These are phyloP conservation scores for Dermolepida albohirtum DNA, from an alignment of 2,888 invertebrate species.

Conservation along the genomic window DNA sequence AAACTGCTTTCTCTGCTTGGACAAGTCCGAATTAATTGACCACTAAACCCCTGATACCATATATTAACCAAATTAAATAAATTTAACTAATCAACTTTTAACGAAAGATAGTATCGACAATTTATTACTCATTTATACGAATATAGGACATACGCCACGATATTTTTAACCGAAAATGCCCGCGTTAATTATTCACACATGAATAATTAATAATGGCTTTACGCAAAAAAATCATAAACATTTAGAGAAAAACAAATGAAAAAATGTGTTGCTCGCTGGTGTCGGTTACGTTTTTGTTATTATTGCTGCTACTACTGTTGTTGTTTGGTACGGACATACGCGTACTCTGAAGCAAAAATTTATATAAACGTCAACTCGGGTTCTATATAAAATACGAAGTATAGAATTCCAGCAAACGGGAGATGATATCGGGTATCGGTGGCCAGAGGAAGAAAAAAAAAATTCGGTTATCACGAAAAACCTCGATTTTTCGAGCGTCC, in stretches of 20 bases:
- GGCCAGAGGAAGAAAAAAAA: conserved; percentile 13
- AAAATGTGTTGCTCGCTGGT: conserved; percentile 22
- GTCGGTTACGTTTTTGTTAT: neutral
- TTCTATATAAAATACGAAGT: too few relatives aligned
- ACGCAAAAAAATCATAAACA: conserved; percentile 21
- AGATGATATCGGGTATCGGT: conserved; percentile 7
- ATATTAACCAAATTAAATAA: too few relatives aligned
- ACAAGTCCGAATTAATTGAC: too few relatives aligned
- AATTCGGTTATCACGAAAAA: conserved; percentile 22
- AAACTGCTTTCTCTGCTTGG: too few relatives aligned
- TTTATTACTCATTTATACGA: too few relatives aligned
- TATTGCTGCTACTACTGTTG: too few relatives aligned
- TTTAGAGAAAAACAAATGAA: conserved; percentile 25
- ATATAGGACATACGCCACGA: neutral
- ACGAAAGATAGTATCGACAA: too few relatives aligned
- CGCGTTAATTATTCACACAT: conserved; percentile 26
- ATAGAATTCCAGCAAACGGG: conserved; percentile 1
- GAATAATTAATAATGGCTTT: conserved; percentile 28
- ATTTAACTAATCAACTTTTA: too few relatives aligned
- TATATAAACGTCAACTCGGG: too few relatives aligned
- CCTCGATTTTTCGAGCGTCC: conserved; percentile 27
- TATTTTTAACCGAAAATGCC: conserved; percentile 23
- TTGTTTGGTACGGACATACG: too few relatives aligned
- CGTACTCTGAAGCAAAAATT: too few relatives aligned
- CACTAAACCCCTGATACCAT: too few relatives aligned